Base-by-base conservation (phyloP, 2,113 vertebrate species). In the Vulpes ferrilata region DNA sequence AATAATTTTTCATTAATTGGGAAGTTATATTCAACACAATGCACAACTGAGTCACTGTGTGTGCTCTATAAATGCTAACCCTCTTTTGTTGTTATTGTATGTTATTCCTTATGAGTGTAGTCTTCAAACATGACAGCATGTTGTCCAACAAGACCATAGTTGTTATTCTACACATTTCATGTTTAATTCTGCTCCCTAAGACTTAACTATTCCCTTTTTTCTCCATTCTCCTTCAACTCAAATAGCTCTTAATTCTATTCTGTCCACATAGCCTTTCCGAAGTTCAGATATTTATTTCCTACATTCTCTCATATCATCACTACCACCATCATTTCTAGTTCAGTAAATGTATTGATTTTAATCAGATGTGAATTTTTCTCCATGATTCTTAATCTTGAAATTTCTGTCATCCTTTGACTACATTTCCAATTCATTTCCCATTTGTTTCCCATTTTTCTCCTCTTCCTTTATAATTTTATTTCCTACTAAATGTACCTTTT, bases 401-500 rank as follows among this genome's bases (percentile, higher is more conserved):
- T 9, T 5, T 23, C 53, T 78, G 22, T 79, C 83, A 57, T 43
- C 7, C n/a, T 91, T 87, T 71, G 3, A 35, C 16, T 60, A 51
- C 22, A 20, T 73, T 89, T 92, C 55, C 16, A 71, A 48, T 85
- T 74, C 2, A 80, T 89, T 90, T 80, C 12, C n/a, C 8, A 48
- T 69, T 88, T 43, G 43, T 43, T 43, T 43, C 1, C 43, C 43
- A 43, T 43, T 35, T 19, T 84, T 17, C 64, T 86, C 5, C 15
- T 83, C 93, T 95, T 53, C 3, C 48, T 88, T 93, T 15, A 48
- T 10, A 38, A 6, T 3, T 86, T 94, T 76, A 82, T 94, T 92
- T 89, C 6, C 62, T 74, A 51, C 4, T 27, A 83, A 86, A 76
- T 5, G 3, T 38, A 43, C 7, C 82, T 67, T 71, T 53, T 48